Conservation (phyloP, 2,888 invertebrate species). For the Sesamia inferens region DNA sequence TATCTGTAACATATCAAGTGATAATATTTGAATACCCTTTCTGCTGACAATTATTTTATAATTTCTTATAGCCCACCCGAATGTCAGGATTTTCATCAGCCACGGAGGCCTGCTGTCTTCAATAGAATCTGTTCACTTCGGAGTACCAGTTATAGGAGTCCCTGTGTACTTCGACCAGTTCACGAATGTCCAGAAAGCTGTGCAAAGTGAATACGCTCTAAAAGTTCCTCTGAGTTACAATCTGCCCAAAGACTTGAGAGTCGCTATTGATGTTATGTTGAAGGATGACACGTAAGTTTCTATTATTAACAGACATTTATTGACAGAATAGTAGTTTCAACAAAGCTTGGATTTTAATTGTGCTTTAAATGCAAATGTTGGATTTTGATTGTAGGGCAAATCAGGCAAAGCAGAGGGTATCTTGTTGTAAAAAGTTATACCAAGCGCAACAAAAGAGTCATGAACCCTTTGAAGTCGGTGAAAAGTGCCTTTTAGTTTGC, state of each 20-base stretch:
- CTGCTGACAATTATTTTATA: not conserved
- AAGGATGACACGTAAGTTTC: slow-evolving; percentile 48
- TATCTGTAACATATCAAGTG: too few relatives aligned
- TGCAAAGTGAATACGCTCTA: slow-evolving; percentile 71
- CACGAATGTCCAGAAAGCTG: slow-evolving; percentile 74
- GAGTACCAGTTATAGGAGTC: slow-evolving; percentile 74
- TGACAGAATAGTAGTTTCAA: too few relatives aligned
- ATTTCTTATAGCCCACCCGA: slow-evolving; percentile 72
- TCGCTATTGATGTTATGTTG: slow-evolving; percentile 70
- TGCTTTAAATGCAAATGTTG: too few relatives aligned
- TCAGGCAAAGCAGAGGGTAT: too few relatives aligned
- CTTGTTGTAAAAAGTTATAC: too few relatives aligned
- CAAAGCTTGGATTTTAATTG: too few relatives aligned
- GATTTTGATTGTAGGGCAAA: too few relatives aligned
- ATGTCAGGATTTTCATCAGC: slow-evolving; percentile 72
- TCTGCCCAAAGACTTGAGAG: slow-evolving; percentile 67
- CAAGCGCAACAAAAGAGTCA: too few relatives aligned
- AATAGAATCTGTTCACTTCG: slow-evolving; percentile 75
- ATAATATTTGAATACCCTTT: not conserved
- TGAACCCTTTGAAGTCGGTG: too few relatives aligned
- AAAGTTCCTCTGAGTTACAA: slow-evolving; percentile 68
- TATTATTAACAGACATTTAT: too few relatives aligned
- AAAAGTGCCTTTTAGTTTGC: too few relatives aligned
- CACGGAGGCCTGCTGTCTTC: slow-evolving; percentile 77
- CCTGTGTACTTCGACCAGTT: slow-evolving; percentile 78